Percentiles rank a stretch among this genome's conserved stretches.
These are phyloP conservation scores for Alethe castanea DNA, from an alignment of 2,113 vertebrate genomes.

Conservation along the genomic window DNA sequence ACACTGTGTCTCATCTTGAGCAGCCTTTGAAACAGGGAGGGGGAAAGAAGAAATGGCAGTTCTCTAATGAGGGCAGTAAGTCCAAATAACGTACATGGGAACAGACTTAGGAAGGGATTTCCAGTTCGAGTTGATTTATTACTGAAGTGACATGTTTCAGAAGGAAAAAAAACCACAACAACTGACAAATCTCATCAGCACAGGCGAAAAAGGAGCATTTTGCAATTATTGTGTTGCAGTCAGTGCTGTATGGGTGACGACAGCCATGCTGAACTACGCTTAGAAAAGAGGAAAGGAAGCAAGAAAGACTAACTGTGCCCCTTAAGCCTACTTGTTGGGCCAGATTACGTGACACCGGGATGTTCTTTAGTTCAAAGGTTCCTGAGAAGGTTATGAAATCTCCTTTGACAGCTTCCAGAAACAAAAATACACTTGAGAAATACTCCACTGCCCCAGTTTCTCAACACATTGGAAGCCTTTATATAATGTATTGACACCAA, in stretches of 20 bases:
- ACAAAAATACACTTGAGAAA: slow-evolving; percentile 52
- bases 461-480: not conserved
- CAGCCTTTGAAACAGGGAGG: not conserved
- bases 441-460: slow-evolving; percentile 39
- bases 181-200: not conserved
- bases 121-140: not conserved
- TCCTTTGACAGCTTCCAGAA: slow-evolving; percentile 43
- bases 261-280: not conserved
- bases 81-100: not conserved
- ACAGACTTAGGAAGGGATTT: not conserved
- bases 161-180: not conserved
- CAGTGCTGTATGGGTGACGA: not conserved
- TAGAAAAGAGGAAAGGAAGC: not conserved
- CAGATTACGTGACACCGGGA: not conserved
- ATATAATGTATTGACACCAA: not conserved
- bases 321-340: not conserved
- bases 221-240: not conserved
- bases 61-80: not conserved
- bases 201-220: not conserved
- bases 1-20: not conserved
- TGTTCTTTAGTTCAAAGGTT: slow-evolving; percentile 43
- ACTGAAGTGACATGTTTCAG: not conserved
- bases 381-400: slow-evolving; percentile 24
- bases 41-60: not conserved
- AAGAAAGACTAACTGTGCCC: not conserved